Conservation (phyloP, 2,113 vertebrate species). For the Podarcis cretensis region DNA sequence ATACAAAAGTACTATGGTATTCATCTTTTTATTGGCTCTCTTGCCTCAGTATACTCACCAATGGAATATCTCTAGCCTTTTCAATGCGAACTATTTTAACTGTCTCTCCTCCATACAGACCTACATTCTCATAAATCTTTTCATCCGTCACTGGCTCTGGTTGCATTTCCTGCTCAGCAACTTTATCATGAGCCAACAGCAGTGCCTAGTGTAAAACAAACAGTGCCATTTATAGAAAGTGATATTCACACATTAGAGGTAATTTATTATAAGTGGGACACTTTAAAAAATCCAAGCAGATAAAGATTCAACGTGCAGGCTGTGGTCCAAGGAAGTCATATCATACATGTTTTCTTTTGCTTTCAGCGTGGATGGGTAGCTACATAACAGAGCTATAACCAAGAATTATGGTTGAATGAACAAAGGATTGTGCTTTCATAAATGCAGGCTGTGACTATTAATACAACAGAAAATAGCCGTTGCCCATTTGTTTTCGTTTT, state of each 20-base stretch:
- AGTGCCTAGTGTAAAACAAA: slow-evolving; percentile 83
- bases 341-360: not conserved
- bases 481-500: not conserved
- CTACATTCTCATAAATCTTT: slow-evolving; percentile 81
- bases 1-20: not conserved
- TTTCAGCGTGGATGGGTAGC: not conserved
- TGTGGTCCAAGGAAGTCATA: not conserved
- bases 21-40: not conserved
- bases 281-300: not conserved
- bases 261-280: not conserved
- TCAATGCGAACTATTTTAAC: slow-evolving; percentile 95
- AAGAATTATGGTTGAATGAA: not conserved
- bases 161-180: slow-evolving; percentile 90
- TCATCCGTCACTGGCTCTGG: slow-evolving; percentile 82
- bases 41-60: slow-evolving; percentile 81
- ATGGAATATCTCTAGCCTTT: slow-evolving; percentile 90
- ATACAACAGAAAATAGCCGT: not conserved
- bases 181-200: slow-evolving; percentile 90
- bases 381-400: not conserved
- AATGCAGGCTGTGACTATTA: not conserved
- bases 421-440: not conserved
- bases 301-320: not conserved
- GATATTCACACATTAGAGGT: not conserved
- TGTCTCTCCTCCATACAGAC: slow-evolving; percentile 86
- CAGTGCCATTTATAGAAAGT: slow-evolving; percentile 45